phyloP scores from a whole-genome alignment of 2,888 invertebrate species.

The Tortricodes alternella region DNA sequence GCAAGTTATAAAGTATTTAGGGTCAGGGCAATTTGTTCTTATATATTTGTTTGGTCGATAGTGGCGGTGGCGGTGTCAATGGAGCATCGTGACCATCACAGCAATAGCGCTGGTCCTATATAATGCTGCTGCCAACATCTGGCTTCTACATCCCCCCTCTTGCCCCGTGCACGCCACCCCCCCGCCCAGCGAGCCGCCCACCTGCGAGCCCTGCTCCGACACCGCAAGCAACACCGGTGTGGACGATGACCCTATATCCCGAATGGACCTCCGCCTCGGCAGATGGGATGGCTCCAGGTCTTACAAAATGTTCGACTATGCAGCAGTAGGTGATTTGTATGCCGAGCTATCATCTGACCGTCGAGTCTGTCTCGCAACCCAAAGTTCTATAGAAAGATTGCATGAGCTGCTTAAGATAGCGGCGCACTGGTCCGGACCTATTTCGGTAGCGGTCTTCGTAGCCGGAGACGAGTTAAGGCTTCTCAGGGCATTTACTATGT shows the following conservation, averaged over 20 bases:
- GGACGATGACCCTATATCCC: slow-evolving; percentile 78
- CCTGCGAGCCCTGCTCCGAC: slow-evolving; percentile 67
- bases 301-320: slow-evolving; percentile 89
- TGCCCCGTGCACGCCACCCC: slow-evolving; percentile 52
- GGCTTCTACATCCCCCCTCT: slow-evolving; percentile 62
- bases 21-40: too few relatives aligned
- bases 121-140: slow-evolving; percentile 71
- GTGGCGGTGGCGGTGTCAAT: slow-evolving; percentile 84
- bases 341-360: slow-evolving; percentile 81
- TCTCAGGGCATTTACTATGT: slow-evolving; percentile 88
- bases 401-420: slow-evolving; percentile 90
- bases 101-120: slow-evolving; percentile 85
- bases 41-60: slow-evolving; percentile 41
- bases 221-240: slow-evolving; percentile 49
- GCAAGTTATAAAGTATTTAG: too few relatives aligned
- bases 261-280: slow-evolving; percentile 86
- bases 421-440: slow-evolving; percentile 92
- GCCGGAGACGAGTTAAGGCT: slow-evolving; percentile 90
- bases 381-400: slow-evolving; percentile 92
- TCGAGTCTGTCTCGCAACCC: slow-evolving; percentile 90
- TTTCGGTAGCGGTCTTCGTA: slow-evolving; percentile 91
- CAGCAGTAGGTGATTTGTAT: slow-evolving; percentile 86
- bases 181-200: slow-evolving; percentile 50
- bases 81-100: slow-evolving; percentile 86
- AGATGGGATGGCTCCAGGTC: slow-evolving; percentile 88